Evolutionary conservation across 37 sponge, comb jelly and placozoan species (phyloP), one percentile per base, ranked within the genome.

Genomic region (Haliclona indistincta): DNA sequence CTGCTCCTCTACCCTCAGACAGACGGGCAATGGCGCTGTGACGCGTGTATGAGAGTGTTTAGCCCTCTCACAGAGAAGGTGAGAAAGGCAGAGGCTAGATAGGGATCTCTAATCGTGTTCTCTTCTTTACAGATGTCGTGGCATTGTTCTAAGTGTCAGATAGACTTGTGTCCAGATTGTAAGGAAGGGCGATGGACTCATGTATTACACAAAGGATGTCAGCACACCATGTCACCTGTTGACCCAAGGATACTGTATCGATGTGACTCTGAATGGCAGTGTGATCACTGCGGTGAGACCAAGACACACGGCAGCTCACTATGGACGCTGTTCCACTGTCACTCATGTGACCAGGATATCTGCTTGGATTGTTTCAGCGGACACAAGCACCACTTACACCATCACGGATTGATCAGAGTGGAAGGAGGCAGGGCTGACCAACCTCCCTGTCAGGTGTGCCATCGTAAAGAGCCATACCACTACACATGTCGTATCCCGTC

Each of bases 21-120:
- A 41, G 68, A 82, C 39, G 83, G 83, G 19, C 55, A 43, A 33
- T 88, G 88, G 88, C 28, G 62, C 39, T 88, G 88, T 43, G 88
- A 88, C 45, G 88, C 63, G 32, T 88, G 88, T 54, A 32, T 55
- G 54, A 54, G 58, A 56, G 68, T 77, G 10, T 80, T 68, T 45
- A 35, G 41, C 36, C 39, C 33, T 3, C 34, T 26, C 33, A 73
- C 33, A 0, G 41, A 54, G 3, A 47, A 49, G n/a, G n/a, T n/a
- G n/a, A n/a, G n/a, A n/a, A n/a, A n/a, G n/a, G n/a, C n/a, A n/a
- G n/a, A n/a, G n/a, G n/a, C n/a, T n/a, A n/a, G n/a, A n/a, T n/a
- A n/a, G n/a, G n/a, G n/a, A n/a, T n/a, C n/a, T n/a, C n/a, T n/a
- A n/a, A n/a, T n/a, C n/a, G n/a, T n/a, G n/a, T n/a, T n/a, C n/a